Conservation (phyloP, 1,140 invertebrate genomes). For the Atta texana region DNA sequence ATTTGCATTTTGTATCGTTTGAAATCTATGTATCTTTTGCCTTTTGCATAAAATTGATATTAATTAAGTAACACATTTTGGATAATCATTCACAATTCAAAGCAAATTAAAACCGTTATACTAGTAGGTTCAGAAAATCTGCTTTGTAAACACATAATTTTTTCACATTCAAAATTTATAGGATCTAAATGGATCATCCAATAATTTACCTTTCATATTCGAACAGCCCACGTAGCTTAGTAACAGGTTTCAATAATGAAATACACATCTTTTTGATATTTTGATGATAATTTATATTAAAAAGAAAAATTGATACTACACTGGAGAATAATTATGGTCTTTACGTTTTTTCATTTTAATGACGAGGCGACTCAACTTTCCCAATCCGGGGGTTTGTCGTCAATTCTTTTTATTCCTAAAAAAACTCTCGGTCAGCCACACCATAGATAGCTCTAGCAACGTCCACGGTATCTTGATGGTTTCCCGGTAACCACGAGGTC, state of each 20-base stretch:
- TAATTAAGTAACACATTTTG: constrained; percentile 23
- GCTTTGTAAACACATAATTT: not conserved
- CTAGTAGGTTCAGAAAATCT: not conserved
- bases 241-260: not conserved
- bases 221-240: not conserved
- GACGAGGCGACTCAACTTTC: constrained; percentile 68
- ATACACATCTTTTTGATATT: not conserved
- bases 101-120: constrained; percentile 4
- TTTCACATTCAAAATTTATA: not conserved
- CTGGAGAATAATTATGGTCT: not conserved
- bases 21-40: not conserved
- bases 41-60: constrained; percentile 32
- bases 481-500: constrained; percentile 74
- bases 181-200: not conserved
- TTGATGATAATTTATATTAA: not conserved
- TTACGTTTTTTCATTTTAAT: constrained; percentile 56
- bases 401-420: constrained; percentile 70
- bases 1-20: constrained; percentile 25
- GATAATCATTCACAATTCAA: constrained; percentile 19
- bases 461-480: constrained; percentile 67
- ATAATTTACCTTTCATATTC: not conserved
- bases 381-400: constrained; percentile 66
- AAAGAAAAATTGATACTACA: not conserved
- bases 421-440: constrained; percentile 55
- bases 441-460: constrained; percentile 73